phyloP scores from a whole-genome alignment of 2,113 vertebrate genomes.

The Bos indicus region DNA sequence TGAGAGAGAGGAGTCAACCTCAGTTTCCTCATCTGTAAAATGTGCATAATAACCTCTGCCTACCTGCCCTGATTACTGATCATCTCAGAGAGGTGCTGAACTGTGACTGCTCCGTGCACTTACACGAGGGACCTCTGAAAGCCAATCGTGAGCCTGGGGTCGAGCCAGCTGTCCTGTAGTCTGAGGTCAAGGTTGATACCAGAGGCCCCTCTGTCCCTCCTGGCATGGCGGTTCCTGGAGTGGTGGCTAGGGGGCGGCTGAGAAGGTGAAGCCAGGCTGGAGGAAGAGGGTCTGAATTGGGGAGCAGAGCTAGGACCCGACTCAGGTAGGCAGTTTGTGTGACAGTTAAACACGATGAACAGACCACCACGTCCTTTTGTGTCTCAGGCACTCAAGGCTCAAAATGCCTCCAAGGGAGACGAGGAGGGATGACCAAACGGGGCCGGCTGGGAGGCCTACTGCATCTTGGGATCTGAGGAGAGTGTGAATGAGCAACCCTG shows the following conservation, averaged over 20 bases:
- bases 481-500: neutral
- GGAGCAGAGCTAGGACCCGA: neutral
- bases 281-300: neutral
- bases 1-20: neutral
- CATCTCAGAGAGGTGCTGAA: neutral
- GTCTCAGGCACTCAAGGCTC: neutral
- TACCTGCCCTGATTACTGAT: neutral
- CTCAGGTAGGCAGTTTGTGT: neutral
- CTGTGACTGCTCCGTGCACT: rapidly evolving
- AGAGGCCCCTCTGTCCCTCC: neutral
- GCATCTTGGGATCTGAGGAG: neutral
- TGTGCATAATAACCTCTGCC: neutral
- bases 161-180: neutral
- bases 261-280: neutral
- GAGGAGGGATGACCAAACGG: neutral
- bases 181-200: neutral
- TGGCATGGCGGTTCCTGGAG: neutral
- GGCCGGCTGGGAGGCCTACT: too few species aligned
- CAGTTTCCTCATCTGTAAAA: neutral
- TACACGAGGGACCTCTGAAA: neutral
- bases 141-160: neutral
- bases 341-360: neutral
- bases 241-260: neutral
- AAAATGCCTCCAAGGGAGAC: neutral
- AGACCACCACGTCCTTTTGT: neutral